These are phyloP conservation scores for Drepana falcataria DNA, from an alignment of 2,888 invertebrate species.

Conservation along the genomic window DNA sequence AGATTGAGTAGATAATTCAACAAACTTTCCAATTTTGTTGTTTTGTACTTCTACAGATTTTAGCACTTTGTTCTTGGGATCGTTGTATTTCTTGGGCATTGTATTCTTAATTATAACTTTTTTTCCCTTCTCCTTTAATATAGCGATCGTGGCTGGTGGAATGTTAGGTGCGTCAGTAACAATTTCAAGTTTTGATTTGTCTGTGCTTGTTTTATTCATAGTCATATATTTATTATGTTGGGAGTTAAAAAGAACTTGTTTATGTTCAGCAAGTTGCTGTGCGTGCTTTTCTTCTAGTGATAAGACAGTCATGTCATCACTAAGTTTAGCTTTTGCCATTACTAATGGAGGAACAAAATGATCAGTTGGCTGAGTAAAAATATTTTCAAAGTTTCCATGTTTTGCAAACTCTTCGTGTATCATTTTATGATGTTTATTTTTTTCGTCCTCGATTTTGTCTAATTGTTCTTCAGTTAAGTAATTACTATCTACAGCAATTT, in stretches of 20 bases:
- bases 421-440: constrained; percentile 62
- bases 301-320: constrained; percentile 71
- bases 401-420: constrained; percentile 65
- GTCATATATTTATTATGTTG: constrained; percentile 19
- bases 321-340: constrained; percentile 73
- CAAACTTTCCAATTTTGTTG: constrained; percentile 21
- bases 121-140: constrained; percentile 29
- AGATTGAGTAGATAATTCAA: constrained; percentile 18
- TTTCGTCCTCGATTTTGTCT: constrained; percentile 58
- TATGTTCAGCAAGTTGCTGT: constrained; percentile 59
- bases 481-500: constrained; percentile 38
- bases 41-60: constrained; percentile 32
- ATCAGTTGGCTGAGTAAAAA: constrained; percentile 71
- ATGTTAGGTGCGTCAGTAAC: constrained; percentile 16
- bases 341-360: constrained; percentile 74
- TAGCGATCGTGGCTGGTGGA: constrained; percentile 18
- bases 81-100: constrained; percentile 60
- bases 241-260: constrained; percentile 30
- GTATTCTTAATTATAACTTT: constrained; percentile 41
- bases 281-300: constrained; percentile 71
- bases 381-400: constrained; percentile 63
- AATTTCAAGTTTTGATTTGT: constrained; percentile 14
- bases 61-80: constrained; percentile 38
- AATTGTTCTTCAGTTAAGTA: constrained; percentile 43
- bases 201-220: constrained; percentile 23